Base-by-base conservation (phyloP, 2,797 vertebrate genomes). In the Gymnopithys bicolor region DNA sequence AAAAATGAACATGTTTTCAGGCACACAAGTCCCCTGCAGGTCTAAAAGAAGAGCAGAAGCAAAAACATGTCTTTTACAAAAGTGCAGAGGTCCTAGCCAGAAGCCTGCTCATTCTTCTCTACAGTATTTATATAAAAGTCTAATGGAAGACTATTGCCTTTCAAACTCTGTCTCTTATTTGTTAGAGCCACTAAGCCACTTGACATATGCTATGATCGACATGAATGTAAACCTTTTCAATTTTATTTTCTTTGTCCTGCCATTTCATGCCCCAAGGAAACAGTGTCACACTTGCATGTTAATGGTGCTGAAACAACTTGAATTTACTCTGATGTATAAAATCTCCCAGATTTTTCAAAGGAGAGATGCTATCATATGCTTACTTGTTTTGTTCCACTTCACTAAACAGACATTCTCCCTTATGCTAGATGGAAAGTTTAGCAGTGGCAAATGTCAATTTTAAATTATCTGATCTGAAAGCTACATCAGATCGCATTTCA, bases 381-480 rank as follows among this genome's bases (percentile, higher is more conserved):
- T 92, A 84, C 81, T 93, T 90, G 84, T 62, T 94, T 92, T 91
- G 80, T 86, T 93, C 69, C 69, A 73, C 55, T 85, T 89, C 79
- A 75, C 92, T 87, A 85, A 87, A 81, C 91, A 93, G 92, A 95
- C 89, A 94, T 33, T 76, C 66, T 89, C 79, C 87, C 93, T 95
- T 93, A 84, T 86, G 79, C 58, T 92, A 81, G 71, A 92, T 63
- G 76, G 75, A 81, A 96, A 95, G 89, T 89, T 94, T 81, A 92
- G 84, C 91, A 79, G 93, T 76, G 91, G 79, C 94, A 95, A 94
- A 94, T 79, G 87, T 91, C 91, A 92, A 76, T 78, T 90, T 87
- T 67, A 91, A 88, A 83, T 84, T 5, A 92, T 92, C 68, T 88
- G 43, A 94, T 96, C 82, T 69, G 69, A 94, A 91, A 88, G 79